Percentiles rank a stretch among this genome's conserved stretches.
Conservation (phyloP, 2,113 vertebrate genomes). For the Scolopax mira region DNA sequence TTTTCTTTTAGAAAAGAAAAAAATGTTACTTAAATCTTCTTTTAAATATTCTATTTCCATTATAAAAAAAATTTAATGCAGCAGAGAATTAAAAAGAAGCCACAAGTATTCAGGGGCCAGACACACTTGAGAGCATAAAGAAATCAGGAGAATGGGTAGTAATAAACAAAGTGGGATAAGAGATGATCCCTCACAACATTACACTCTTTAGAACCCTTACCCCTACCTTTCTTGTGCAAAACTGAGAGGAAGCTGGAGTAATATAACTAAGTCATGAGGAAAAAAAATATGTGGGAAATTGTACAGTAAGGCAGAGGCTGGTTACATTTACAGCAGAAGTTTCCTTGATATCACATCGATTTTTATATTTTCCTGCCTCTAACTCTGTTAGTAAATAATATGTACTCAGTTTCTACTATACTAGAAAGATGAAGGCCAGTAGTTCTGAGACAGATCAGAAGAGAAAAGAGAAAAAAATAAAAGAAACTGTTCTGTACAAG, state of each 20-base stretch:
- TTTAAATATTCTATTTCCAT: conserved; percentile 7
- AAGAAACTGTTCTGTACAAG: not conserved
- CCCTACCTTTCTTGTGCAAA: not conserved
- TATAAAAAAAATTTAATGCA: not conserved
- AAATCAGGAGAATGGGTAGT: not conserved
- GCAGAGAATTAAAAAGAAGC: not conserved
- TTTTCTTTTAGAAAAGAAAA: conserved; percentile 5
- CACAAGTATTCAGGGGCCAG: not conserved
- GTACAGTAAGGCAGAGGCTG: not conserved
- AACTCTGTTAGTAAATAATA: not conserved
- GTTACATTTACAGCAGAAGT: not conserved
- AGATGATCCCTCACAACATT: not conserved
- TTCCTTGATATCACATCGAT: not conserved
- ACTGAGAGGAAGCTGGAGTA: not conserved
- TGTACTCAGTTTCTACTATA: not conserved
- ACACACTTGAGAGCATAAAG: not conserved
- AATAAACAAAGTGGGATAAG: not conserved
- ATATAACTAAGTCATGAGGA: not conserved
- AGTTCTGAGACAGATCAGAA: not conserved
- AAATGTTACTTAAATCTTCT: not conserved
- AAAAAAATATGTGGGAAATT: not conserved
- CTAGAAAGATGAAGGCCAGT: not conserved
- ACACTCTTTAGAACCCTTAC: not conserved
- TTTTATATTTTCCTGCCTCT: not conserved
- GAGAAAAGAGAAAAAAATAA: not conserved